Conservation (phyloP, 2,113 vertebrate species). For the Monarcha castaneiventris region DNA sequence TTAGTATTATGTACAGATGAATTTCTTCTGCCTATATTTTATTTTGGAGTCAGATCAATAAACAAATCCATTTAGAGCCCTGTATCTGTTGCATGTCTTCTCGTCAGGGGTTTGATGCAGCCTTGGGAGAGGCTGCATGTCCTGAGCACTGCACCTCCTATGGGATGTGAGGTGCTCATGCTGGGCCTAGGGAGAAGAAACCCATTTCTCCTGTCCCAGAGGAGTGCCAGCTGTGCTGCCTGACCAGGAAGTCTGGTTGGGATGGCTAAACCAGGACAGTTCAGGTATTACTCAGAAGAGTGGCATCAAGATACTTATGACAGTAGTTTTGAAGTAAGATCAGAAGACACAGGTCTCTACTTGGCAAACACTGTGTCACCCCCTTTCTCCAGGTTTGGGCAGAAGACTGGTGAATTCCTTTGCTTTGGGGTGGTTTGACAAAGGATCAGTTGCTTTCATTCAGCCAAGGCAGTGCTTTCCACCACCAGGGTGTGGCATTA, state of each 20-base stretch:
- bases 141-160: not conserved
- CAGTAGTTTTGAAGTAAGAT: not conserved
- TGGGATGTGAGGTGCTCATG: accelerated
- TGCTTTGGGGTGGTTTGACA: not conserved
- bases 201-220: not conserved
- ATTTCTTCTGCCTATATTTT: not conserved
- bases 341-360: not conserved
- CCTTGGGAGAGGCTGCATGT: not conserved
- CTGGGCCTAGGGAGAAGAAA: not conserved
- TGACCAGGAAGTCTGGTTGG: not conserved
- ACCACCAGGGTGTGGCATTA: not conserved
- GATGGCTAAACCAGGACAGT: not conserved
- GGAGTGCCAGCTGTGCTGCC: not conserved
- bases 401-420: not conserved
- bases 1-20: not conserved
- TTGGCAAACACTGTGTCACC: not conserved
- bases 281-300: not conserved
- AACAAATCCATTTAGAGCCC: not conserved
- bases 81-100: not conserved
- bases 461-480: not conserved
- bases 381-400: not conserved
- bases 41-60: not conserved
- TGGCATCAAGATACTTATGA: not conserved
- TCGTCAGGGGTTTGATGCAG: not conserved
- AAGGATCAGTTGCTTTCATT: not conserved